Base-by-base conservation (phyloP, 2,888 invertebrate species). In the Drosophila pullipes region DNA sequence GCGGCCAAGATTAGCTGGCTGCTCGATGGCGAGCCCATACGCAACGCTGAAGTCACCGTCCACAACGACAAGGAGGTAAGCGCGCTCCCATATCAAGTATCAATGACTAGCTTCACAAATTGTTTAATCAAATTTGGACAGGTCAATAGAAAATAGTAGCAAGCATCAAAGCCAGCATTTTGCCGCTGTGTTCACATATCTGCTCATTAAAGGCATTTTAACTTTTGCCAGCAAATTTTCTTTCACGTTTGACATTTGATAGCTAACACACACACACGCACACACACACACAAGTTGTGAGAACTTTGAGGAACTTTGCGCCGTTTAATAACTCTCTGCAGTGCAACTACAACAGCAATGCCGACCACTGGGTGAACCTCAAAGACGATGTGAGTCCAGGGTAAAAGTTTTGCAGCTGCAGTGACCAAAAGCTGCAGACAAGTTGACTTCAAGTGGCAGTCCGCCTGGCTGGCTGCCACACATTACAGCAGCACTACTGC, bases 1-100 rank as follows among this genome's bases (percentile, higher is more conserved):
- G 96, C 97, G 18, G 97, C 97, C 4, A 96, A 96, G 92, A 95
- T 97, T 72, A 95, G 96, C 88, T 97, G 97, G 97, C 95, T 96
- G 78, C 94, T 97, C 81, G 96, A 96, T 90, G 96, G 95, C 72
- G 95, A 95, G 86, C 94, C 95, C 81, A 95, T 96, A 89, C 94
- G 95, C 83, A 95, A 95, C 89, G 94, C 95, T 60, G 95, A 95
- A 83, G 94, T 95, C 71, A 95, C 95, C 76, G 95, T 95, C 83
- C 95, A 95, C 91, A 94, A 92, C 78, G 94, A 93, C 68, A 92
- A 91, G 70, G 93, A 93, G 91, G 93, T 93, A 85, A 91, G 83
- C 81, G 37, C 49, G 35, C 30, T n/a, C 30, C 35, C 53, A 67
- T 65, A 65, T 73, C 66, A 61, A 75, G 63, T 63, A 44, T 69